phyloP scores from a whole-genome alignment of 1,140 invertebrate genomes.

The Drosophila takahashii region DNA sequence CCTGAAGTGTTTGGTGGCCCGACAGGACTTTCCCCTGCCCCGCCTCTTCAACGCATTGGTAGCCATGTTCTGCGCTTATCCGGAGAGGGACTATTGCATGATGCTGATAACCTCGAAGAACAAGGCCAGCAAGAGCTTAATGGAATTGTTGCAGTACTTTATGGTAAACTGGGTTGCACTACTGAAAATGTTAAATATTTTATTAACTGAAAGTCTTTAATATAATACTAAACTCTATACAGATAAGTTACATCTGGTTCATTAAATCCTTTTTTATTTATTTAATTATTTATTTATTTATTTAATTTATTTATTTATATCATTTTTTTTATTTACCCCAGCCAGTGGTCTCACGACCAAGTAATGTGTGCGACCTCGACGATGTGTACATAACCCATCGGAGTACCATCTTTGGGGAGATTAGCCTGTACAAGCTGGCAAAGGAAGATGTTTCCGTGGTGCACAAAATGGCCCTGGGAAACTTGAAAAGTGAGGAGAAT shows the following conservation, averaged over 20 bases:
- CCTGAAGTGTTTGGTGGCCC: constrained; percentile 45
- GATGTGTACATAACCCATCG: constrained; percentile 66
- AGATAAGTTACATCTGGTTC: not conserved
- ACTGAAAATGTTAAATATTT: too few relatives aligned
- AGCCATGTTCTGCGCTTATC: constrained; percentile 65
- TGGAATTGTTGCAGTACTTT: constrained; percentile 65
- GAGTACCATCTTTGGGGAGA: constrained; percentile 61
- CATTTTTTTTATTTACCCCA: not conserved
- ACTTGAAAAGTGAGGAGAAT: rapidly evolving
- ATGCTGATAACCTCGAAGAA: constrained; percentile 25
- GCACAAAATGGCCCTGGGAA: not conserved
- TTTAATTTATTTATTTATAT: not conserved
- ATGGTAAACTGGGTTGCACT: too few relatives aligned
- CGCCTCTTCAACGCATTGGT: constrained; percentile 44
- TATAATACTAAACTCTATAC: too few relatives aligned
- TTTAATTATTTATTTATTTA: not conserved
- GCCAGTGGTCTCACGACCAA: constrained; percentile 53
- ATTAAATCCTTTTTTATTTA: not conserved
- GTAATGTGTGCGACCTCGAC: constrained; percentile 6
- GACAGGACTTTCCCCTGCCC: constrained; percentile 36
- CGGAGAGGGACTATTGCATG: constrained; percentile 73
- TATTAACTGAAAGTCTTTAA: too few relatives aligned
- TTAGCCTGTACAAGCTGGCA: constrained; percentile 53
- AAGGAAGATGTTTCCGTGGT: constrained; percentile 27
- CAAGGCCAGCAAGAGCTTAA: constrained; percentile 7